Evolutionary conservation across 2,888 invertebrate species (phyloP).

Genomic region (Gnatocerus cornutus): DNA sequence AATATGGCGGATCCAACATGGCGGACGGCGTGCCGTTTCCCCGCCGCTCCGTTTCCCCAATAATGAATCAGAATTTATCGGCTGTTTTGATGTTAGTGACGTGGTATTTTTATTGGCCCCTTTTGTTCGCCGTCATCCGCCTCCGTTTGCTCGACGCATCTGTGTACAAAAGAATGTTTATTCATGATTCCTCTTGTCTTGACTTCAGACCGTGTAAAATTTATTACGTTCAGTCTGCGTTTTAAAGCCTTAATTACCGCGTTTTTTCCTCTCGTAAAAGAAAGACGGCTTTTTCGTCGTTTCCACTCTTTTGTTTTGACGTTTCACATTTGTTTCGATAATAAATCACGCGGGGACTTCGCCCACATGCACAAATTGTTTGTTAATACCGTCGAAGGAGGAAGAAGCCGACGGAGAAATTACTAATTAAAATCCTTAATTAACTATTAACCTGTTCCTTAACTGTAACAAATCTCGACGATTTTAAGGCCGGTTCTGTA

Average conservation of each 20-base stretch:
- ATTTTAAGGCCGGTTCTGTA: constrained; percentile 43
- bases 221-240: constrained; percentile 53
- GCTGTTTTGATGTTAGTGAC: constrained; percentile 54
- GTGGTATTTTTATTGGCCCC: constrained; percentile 54
- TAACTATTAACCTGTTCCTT: constrained; percentile 61
- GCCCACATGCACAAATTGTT: constrained; percentile 38
- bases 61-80: constrained; percentile 54
- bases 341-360: constrained; percentile 77
- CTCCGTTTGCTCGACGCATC: constrained; percentile 51
- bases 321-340: constrained; percentile 42
- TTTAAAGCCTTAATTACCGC: constrained; percentile 55
- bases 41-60: neutral
- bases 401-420: constrained; percentile 45
- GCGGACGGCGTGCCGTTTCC: neutral
- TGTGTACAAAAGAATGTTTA: constrained; percentile 54
- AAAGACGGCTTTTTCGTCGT: constrained; percentile 8
- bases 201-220: constrained; percentile 54
- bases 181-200: constrained; percentile 53
- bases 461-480: constrained; percentile 60
- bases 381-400: constrained; percentile 26
- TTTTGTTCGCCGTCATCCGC: constrained; percentile 50
- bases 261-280: constrained; percentile 41
- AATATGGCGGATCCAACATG: no score
- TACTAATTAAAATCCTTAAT: constrained; percentile 60
- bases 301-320: constrained; percentile 43